Base-by-base conservation (phyloP, 2,888 invertebrate species). In the Ligdia adustata region DNA sequence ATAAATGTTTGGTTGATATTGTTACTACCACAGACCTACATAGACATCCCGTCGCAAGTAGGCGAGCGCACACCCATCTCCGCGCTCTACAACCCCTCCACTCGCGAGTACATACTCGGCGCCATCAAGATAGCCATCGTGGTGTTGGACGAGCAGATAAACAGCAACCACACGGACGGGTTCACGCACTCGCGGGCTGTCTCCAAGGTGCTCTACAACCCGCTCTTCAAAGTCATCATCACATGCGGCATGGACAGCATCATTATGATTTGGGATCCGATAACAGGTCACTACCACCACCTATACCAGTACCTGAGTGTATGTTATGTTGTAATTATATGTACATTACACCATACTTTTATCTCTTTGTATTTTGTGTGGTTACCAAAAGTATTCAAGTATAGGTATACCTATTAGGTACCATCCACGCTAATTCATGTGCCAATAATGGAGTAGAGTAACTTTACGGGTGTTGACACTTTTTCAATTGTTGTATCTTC, bases 221-320 rank as follows among this genome's bases (percentile, higher is more conserved):
- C 93, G 9, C 89, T 96, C 1, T 96, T 95, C 66, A 92, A 94
- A 70, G 91, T 93, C 54, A 90, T 97, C 54, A 92, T 97, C 44
- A 95, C 95, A 0, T 95, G 94, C 39, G 95, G 96, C 42, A 83
- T 93, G 73, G 96, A 95, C 69, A 96, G 96, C 55, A 93, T 93
- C 54, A 95, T 97, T 47, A 95, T 95, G 60, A 93, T 95, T 13
- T 97, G 97, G 97, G 93, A 96, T 75, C 93, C 95, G 0, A 91
- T 93, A 79, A 92, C 91, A 31, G 95, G 94, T 65, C 48, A 62
- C 43, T 9, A 13, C 15, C 32, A 37, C 13, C n/a, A n/a, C n/a
- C n/a, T n/a, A n/a, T n/a, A n/a, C n/a, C n/a, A n/a, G n/a, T n/a
- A n/a, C n/a, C n/a, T n/a, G n/a, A n/a, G n/a, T n/a, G n/a, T n/a